Evolutionary conservation across 2,797 vertebrate species (phyloP).

Genomic region (Cottoperca gobio): DNA sequence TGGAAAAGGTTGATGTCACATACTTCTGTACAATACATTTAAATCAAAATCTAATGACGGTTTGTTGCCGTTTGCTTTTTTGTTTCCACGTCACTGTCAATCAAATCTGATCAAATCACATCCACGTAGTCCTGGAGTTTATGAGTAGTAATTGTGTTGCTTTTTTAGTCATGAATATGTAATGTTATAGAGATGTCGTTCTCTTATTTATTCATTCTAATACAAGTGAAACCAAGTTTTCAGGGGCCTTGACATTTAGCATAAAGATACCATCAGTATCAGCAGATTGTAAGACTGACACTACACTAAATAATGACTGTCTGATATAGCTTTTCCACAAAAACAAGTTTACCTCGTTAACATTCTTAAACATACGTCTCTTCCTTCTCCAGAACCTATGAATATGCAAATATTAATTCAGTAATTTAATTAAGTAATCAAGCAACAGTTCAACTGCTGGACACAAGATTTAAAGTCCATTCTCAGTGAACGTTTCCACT

Average conservation of each 20-base stretch:
- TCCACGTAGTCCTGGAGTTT: background rate
- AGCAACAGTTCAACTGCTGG: too few species aligned
- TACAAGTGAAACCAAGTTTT: background rate
- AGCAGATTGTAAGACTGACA: too few species aligned
- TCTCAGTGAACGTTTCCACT: background rate
- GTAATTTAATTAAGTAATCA: too few species aligned
- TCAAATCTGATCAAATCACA: background rate
- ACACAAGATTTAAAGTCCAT: background rate
- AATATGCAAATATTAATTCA: background rate
- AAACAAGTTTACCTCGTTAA: background rate
- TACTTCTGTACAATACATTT: background rate
- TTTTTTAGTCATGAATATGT: background rate
- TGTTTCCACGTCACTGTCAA: background rate
- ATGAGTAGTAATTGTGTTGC: too few species aligned
- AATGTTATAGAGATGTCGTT: background rate
- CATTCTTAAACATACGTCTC: too few species aligned
- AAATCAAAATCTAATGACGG: background rate
- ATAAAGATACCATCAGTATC: background rate
- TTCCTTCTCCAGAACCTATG: too few species aligned
- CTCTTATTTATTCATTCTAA: background rate
- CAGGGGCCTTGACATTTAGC: background rate
- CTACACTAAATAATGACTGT: too few species aligned
- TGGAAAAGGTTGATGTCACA: background rate
- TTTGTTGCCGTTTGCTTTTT: background rate
- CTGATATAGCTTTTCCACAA: too few species aligned